A percentile compares a stretch with the other conserved stretches of the same genome.
Evolutionary conservation across 2,797 vertebrate species (phyloP).

Genomic region (Moxostoma hubbsi): DNA sequence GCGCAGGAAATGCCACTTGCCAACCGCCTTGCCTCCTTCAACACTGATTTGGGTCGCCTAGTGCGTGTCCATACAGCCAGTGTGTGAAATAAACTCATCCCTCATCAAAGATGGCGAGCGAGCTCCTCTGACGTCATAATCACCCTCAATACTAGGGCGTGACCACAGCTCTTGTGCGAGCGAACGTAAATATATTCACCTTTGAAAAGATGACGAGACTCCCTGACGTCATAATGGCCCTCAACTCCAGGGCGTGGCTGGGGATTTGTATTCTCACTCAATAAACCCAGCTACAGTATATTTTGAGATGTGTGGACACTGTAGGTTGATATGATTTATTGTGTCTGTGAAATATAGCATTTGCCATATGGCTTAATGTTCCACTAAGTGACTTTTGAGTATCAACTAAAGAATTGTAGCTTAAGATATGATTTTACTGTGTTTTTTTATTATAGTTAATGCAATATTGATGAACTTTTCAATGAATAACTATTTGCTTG

Average conservation of each 20-base stretch:
- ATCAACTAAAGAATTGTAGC: neutral
- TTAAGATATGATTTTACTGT: neutral
- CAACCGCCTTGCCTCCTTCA: constrained; percentile 47
- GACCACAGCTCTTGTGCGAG: constrained; percentile 69
- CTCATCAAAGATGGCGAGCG: constrained; percentile 50
- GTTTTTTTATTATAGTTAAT: too few relatives aligned
- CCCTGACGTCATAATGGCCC: constrained; percentile 27
- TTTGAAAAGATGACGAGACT: constrained; percentile 26
- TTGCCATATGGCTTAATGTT: neutral
- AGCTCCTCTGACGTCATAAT: constrained; percentile 40
- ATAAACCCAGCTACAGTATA: neutral
- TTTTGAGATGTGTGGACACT: neutral
- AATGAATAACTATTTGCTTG: neutral
- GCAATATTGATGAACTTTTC: neutral
- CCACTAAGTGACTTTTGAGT: neutral
- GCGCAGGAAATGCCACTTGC: constrained; percentile 40
- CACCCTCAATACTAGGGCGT: constrained; percentile 40
- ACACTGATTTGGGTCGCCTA: constrained; percentile 62
- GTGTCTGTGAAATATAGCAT: neutral
- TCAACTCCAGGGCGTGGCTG: constrained; percentile 24
- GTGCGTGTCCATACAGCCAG: constrained; percentile 63
- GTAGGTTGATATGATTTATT: neutral
- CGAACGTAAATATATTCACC: constrained; percentile 28
- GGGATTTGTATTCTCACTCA: neutral
- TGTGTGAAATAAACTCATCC: neutral